phyloP scores from a whole-genome alignment of 1,140 invertebrate species.

The Papilio dardanus region DNA sequence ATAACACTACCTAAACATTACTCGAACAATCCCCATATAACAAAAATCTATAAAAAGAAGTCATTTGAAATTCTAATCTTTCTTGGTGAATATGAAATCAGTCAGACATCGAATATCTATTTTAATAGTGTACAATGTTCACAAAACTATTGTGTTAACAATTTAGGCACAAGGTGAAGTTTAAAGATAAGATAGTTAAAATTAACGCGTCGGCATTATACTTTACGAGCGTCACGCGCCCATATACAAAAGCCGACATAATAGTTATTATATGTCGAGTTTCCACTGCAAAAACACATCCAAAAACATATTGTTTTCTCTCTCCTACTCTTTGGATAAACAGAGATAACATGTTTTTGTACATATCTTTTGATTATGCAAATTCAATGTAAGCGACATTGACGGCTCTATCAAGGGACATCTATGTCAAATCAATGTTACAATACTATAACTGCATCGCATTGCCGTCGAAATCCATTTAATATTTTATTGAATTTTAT shows the following conservation, averaged over 20 bases:
- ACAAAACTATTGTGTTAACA: constrained; percentile 24
- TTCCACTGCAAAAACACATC: neutral
- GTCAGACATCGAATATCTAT: constrained; percentile 4
- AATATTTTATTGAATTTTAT: neutral
- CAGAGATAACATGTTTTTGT: neutral
- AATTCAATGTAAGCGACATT: neutral
- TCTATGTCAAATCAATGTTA: constrained; percentile 16
- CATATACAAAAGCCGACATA: neutral
- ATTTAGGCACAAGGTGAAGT: constrained; percentile 27
- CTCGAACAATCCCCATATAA: neutral
- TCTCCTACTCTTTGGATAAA: neutral
- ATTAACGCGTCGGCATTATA: constrained; percentile 2
- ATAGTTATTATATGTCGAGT: neutral
- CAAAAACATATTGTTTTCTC: neutral
- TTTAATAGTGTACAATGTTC: constrained; percentile 9
- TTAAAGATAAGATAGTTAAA: constrained; percentile 32
- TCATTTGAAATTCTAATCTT: neutral
- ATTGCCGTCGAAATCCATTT: neutral
- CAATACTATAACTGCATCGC: neutral
- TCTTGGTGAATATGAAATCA: constrained; percentile 10
- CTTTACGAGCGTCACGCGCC: constrained; percentile 23
- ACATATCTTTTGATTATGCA: neutral
- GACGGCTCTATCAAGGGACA: neutral
- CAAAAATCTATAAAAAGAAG: neutral
- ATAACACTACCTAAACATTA: neutral